phyloP scores from a whole-genome alignment of 2,888 invertebrate genomes.

The Salticus scenicus region DNA sequence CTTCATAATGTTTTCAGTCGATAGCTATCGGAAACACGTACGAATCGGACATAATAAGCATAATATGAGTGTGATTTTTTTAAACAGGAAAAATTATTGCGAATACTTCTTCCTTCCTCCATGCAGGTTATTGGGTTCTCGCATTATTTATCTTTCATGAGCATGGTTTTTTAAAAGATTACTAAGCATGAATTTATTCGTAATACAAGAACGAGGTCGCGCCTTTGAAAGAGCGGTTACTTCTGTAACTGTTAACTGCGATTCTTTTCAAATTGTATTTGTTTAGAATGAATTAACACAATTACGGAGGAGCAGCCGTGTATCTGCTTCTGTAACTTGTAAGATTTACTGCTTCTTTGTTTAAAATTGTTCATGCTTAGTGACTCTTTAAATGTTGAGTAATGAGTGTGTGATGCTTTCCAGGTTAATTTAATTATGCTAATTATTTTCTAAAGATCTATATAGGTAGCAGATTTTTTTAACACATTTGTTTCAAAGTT shows the following conservation, averaged over 20 bases:
- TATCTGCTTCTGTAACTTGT: not conserved
- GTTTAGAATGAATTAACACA: not conserved
- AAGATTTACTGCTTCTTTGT: not conserved
- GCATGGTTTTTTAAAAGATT: not conserved
- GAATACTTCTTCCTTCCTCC: slow-evolving; percentile 10
- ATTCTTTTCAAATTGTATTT: not conserved
- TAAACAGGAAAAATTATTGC: not conserved
- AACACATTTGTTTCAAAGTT: no score
- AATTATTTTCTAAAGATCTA: no score
- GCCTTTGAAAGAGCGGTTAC: not conserved
- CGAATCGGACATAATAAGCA: slow-evolving; percentile 15
- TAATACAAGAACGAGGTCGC: not conserved
- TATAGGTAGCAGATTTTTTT: no score
- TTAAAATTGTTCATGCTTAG: not conserved
- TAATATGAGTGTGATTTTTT: slow-evolving; percentile 2
- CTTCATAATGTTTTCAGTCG: not conserved
- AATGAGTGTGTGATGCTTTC: not conserved
- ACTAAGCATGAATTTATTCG: slow-evolving; percentile 4
- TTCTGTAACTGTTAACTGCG: not conserved
- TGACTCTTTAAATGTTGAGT: not conserved
- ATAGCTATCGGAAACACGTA: slow-evolving; percentile 9
- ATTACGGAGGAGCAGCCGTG: not conserved
- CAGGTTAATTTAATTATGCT: no score
- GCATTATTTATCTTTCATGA: not conserved
- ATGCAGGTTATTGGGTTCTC: slow-evolving; percentile 13